Evolutionary conservation across 2,888 invertebrate genomes (phyloP), one percentile per base, ranked within the genome.

Genomic region (Aphodius granarius): DNA sequence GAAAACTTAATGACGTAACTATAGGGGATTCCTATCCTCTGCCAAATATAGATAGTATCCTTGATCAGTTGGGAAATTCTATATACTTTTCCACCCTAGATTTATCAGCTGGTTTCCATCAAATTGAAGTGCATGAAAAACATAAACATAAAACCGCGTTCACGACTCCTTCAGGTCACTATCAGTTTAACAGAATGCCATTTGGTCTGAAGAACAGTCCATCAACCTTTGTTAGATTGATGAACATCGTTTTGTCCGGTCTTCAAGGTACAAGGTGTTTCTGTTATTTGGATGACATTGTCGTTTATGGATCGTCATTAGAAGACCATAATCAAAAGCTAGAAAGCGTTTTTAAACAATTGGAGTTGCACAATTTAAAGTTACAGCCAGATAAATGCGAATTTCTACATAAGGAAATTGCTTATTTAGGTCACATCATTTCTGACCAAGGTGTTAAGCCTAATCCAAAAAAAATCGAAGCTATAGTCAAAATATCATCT

Each of bases 191-290:
- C 2, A 73, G 84, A 15, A 82, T 85, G 82, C 83, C 83, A 0
- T 84, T 86, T 75, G 85, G 83, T 1, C 80, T 87, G 6, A 84
- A 83, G 79, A 85, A 85, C 73, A 84, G 86, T 0, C 86, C 86
- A 0, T 83, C 84, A 0, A 86, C 86, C 0, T 86, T 87, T 73
- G 86, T 86, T 79, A 72, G 85, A 19, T 62, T 82, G 6, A 84
- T 85, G 79, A 81, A 84, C 75, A 78, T 78, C 64, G 80, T 83
- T 0, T 73, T 86, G 13, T 71, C 73, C 2, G 79, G 78, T 3
- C 66, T 82, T 66, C 65, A 75, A 15, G 79, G 76, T 5, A 13
- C 71, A 75, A 15, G 79, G 70, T 79, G 79, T 19, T 74, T 79
- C 5, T 80, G 81, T 0, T 84, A 83, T 78, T 74, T 83, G 19